These are phyloP conservation scores for Aleiodes leptofemur DNA, from an alignment of 2,888 invertebrate genomes.

Conservation along the genomic window DNA sequence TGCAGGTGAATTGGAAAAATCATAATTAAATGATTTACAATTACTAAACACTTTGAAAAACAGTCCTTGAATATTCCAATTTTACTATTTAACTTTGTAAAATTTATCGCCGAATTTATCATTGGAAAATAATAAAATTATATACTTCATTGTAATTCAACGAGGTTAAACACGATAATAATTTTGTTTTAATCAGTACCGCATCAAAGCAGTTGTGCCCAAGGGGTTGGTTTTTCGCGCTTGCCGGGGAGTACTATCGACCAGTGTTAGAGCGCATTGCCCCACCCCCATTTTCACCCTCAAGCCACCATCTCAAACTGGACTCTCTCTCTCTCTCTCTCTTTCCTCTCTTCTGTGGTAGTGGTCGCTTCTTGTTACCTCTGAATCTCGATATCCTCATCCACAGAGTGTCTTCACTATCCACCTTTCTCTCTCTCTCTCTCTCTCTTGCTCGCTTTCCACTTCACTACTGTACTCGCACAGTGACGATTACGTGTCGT, in stretches of 20 bases:
- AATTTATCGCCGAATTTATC: no score
- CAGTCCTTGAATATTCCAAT: no score
- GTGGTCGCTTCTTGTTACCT: constrained; percentile 43
- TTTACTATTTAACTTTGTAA: no score
- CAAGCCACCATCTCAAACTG: constrained; percentile 24
- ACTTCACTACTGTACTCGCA: neutral
- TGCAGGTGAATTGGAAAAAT: no score
- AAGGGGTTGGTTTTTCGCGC: constrained; percentile 52
- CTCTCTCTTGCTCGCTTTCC: neutral
- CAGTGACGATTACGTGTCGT: constrained; percentile 16
- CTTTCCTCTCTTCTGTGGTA: constrained; percentile 36
- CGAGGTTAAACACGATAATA: neutral
- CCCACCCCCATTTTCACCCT: constrained; percentile 45
- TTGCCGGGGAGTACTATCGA: constrained; percentile 63
- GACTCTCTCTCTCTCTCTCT: constrained; percentile 51
- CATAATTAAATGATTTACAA: no score
- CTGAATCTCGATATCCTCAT: constrained; percentile 43
- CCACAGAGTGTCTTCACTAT: constrained; percentile 32
- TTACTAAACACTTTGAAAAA: no score
- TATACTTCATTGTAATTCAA: no score
- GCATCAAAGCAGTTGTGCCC: constrained; percentile 53
- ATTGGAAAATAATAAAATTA: no score
- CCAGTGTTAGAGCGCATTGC: constrained; percentile 60
- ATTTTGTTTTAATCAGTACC: constrained; percentile 37
- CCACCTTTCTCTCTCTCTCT: constrained; percentile 24